Conservation (phyloP, 2,797 vertebrate genomes). For the Crenuchus spilurus region DNA sequence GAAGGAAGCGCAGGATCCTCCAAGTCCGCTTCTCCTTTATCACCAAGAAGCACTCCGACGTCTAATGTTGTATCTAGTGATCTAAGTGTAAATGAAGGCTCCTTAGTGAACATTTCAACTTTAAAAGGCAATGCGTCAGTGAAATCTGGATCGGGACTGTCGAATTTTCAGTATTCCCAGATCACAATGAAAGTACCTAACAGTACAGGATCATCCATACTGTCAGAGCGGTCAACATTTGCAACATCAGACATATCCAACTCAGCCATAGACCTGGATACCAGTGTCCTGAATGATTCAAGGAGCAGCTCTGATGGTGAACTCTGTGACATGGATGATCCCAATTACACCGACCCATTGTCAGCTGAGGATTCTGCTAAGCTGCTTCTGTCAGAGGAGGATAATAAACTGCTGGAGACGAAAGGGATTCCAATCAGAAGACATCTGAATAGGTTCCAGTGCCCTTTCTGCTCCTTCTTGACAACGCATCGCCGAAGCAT, state of each 20-base stretch:
- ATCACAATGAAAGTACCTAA: conserved; percentile 87
- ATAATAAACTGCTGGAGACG: conserved; percentile 94
- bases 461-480: conserved; percentile 97
- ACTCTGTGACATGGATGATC: conserved; percentile 89
- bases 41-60: conserved; percentile 81
- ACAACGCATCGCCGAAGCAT: conserved; percentile 97
- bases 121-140: conserved; percentile 73
- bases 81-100: conserved; percentile 76
- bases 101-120: conserved; percentile 67
- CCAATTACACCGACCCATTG: conserved; percentile 86
- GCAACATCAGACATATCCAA: conserved; percentile 83
- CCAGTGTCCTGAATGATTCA: conserved; percentile 88
- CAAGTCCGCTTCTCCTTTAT: conserved; percentile 78
- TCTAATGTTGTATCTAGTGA: conserved; percentile 80
- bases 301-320: conserved; percentile 92
- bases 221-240: conserved; percentile 88
- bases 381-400: conserved; percentile 91
- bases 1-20: conserved; percentile 78
- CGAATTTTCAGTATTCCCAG: conserved; percentile 86
- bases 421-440: conserved; percentile 96
- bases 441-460: conserved; percentile 97
- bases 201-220: conserved; percentile 87
- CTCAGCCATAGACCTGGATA: conserved; percentile 82
- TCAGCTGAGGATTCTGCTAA: conserved; percentile 86
- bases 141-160: conserved; percentile 79